phyloP scores from a whole-genome alignment of 2,888 invertebrate species.

The Nephrotoma guestfalica region DNA sequence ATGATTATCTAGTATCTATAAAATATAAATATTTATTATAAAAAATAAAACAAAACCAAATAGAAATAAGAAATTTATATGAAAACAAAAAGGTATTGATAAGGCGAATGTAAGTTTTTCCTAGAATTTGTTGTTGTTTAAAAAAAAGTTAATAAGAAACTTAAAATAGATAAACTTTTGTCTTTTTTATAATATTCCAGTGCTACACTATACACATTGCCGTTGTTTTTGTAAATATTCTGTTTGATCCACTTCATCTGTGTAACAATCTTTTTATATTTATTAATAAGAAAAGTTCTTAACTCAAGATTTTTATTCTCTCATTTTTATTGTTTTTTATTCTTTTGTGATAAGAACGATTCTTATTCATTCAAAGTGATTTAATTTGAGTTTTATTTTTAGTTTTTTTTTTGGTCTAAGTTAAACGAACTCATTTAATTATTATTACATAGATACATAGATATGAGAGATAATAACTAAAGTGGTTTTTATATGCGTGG shows the following conservation, averaged over 20 bases:
- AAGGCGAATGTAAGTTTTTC: neutral
- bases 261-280: neutral
- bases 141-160: neutral
- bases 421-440: neutral
- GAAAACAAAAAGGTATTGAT: neutral
- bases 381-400: neutral
- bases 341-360: neutral
- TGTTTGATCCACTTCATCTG: conserved; percentile 2
- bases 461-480: neutral
- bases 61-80: neutral
- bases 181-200: neutral
- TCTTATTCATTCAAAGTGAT: neutral
- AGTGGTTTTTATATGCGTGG: neutral
- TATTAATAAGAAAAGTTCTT: conserved; percentile 2
- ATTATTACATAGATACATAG: neutral
- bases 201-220: neutral
- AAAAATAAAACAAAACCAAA: neutral
- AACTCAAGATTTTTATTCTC: neutral
- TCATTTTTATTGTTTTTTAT: neutral
- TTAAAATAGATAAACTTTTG: neutral
- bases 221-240: neutral
- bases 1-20: neutral
- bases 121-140: neutral
- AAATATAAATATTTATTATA: neutral
- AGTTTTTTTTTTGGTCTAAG: neutral